These are phyloP conservation scores for Aegithalos caudatus DNA, from an alignment of 2,113 vertebrate species.

Conservation along the genomic window DNA sequence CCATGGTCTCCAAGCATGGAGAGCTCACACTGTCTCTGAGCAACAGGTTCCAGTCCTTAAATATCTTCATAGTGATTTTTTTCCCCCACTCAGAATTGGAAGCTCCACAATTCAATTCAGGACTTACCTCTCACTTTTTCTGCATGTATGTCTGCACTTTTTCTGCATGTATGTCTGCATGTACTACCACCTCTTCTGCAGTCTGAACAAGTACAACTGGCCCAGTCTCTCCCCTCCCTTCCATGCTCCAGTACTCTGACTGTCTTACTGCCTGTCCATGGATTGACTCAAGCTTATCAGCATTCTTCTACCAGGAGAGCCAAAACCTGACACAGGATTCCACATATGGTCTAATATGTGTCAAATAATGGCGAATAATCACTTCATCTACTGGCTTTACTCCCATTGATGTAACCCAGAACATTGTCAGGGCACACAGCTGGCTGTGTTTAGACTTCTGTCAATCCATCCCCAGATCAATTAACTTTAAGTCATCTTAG, in stretches of 20 bases:
- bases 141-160: background rate
- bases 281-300: background rate
- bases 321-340: background rate
- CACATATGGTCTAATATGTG: background rate
- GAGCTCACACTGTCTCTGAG: background rate
- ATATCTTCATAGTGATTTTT: background rate
- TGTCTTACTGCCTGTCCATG: background rate
- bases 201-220: background rate
- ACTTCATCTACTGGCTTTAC: background rate
- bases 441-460: background rate
- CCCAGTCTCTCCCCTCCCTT: background rate
- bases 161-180: background rate
- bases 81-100: background rate
- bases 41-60: background rate
- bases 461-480: background rate
- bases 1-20: background rate
- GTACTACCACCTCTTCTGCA: background rate
- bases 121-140: background rate
- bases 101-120: background rate
- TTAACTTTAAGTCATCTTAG: background rate
- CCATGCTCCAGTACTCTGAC: rapidly evolving
- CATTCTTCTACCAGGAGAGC: background rate
- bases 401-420: background rate
- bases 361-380: background rate
- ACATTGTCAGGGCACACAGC: background rate